Conservation (phyloP, 2,797 vertebrate genomes). For the Ceryle rudis region DNA sequence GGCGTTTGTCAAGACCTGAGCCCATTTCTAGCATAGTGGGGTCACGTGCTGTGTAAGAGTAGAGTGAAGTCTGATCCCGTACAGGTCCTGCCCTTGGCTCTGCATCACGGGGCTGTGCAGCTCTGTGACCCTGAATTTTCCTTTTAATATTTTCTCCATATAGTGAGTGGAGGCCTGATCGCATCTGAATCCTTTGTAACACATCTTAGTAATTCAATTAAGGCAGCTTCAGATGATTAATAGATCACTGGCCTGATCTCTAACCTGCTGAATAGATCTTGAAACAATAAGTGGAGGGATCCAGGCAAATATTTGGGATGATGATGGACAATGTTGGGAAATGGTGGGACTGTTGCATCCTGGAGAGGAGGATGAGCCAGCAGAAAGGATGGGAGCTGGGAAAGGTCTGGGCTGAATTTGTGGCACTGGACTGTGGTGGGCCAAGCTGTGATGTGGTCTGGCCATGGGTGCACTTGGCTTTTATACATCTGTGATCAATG, state of each 20-base stretch:
- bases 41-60: not conserved
- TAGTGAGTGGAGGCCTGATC: not conserved
- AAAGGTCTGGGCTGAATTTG: not conserved
- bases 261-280: not conserved
- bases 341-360: not conserved
- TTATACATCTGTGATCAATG: rapidly evolving
- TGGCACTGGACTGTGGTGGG: not conserved
- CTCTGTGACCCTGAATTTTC: not conserved
- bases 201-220: not conserved
- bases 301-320: not conserved
- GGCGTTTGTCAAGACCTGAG: not conserved
- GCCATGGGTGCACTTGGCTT: not conserved
- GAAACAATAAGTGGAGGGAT: not conserved
- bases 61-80: rapidly evolving
- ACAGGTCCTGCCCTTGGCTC: not conserved
- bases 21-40: not conserved
- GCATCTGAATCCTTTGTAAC: too few relatives aligned
- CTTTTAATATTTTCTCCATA: not conserved
- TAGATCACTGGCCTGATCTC: not conserved
- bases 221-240: not conserved
- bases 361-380: not conserved
- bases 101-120: rapidly evolving
- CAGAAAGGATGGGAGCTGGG: not conserved
- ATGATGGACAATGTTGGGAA: not conserved
- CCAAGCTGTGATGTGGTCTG: not conserved